Evolutionary conservation across 2,888 invertebrate genomes (phyloP).

Genomic region (Caenorhabditis sp.): DNA sequence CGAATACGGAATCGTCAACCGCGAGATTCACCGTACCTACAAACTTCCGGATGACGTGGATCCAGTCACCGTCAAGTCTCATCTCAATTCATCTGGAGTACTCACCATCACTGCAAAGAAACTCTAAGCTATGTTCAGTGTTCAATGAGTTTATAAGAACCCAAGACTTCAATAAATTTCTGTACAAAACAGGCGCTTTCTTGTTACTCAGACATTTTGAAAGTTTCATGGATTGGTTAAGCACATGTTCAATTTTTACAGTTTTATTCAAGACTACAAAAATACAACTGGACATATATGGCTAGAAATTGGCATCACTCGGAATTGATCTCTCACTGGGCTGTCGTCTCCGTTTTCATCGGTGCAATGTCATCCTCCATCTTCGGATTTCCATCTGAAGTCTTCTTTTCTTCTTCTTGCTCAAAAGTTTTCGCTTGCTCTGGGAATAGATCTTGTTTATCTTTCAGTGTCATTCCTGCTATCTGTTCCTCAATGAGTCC

Average conservation of each 20-base stretch:
- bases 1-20: conserved; percentile 73
- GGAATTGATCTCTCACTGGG: not conserved
- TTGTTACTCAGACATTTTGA: not conserved
- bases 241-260: too few relatives aligned
- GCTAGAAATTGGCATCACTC: conserved; percentile 35
- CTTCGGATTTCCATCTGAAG: not conserved
- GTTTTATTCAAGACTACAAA: conserved; percentile 4
- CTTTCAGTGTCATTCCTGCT: conserved; percentile 6
- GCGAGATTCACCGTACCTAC: conserved; percentile 78
- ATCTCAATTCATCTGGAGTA: conserved; percentile 75
- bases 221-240: not conserved
- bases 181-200: not conserved
- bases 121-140: conserved; percentile 16
- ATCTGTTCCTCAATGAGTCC: conserved; percentile 33
- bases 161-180: conserved; percentile 3
- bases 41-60: conserved; percentile 77
- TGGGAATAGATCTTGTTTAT: conserved; percentile 6
- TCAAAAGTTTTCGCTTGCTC: not conserved
- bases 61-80: conserved; percentile 74
- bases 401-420: conserved; percentile 3
- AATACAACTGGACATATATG: conserved; percentile 10
- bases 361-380: not conserved
- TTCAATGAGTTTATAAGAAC: not conserved
- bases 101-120: conserved; percentile 78
- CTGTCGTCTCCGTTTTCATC: conserved; percentile 4